Evolutionary conservation across 2,888 invertebrate species (phyloP).

Genomic region (Drosophila neutralis): DNA sequence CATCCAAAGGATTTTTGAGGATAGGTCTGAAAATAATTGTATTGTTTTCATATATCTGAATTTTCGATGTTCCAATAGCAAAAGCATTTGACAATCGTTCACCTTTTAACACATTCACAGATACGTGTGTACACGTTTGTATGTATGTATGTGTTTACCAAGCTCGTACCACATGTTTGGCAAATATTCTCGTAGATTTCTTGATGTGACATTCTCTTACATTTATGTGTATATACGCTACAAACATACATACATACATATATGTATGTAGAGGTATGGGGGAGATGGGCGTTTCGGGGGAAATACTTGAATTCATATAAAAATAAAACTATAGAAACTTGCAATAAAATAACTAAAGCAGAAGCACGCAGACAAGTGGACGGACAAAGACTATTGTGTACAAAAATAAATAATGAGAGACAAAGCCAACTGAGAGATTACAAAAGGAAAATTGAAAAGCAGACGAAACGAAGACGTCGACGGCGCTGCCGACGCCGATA

Average conservation of each 20-base stretch:
- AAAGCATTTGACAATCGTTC: slow-evolving; percentile 2
- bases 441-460: slow-evolving; percentile 25
- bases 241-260: neutral
- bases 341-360: slow-evolving; percentile 70
- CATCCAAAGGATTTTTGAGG: neutral
- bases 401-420: slow-evolving; percentile 59
- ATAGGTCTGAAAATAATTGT: neutral
- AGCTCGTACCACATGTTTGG: slow-evolving; percentile 14
- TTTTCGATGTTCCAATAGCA: neutral
- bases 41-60: neutral
- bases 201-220: slow-evolving; percentile 7
- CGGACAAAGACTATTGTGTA: slow-evolving; percentile 52
- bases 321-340: slow-evolving; percentile 64
- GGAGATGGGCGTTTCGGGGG: neutral
- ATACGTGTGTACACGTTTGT: neutral
- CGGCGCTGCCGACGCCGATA: neutral
- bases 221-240: neutral
- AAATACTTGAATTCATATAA: slow-evolving; percentile 64
- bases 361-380: slow-evolving; percentile 49
- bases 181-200: slow-evolving; percentile 12
- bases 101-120: neutral
- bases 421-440: slow-evolving; percentile 36
- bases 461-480: slow-evolving; percentile 7
- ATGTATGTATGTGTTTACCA: neutral
- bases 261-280: neutral